phyloP scores from a whole-genome alignment of 2,888 invertebrate species.

The Cyclophora punctaria region DNA sequence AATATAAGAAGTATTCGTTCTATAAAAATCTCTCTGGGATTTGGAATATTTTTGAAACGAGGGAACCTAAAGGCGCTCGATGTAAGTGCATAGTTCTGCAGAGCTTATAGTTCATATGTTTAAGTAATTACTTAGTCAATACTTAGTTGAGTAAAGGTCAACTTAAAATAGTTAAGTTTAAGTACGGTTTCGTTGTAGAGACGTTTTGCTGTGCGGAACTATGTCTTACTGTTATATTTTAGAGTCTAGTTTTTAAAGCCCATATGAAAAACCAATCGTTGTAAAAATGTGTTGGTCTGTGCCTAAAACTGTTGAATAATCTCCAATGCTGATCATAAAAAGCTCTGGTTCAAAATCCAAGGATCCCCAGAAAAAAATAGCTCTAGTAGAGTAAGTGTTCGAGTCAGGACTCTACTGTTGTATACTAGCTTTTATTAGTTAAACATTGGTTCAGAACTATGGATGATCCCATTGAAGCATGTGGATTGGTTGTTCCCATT shows the following conservation, averaged over 20 bases:
- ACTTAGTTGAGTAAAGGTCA: too few relatives aligned
- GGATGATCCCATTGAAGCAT: too few relatives aligned
- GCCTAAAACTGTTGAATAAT: too few relatives aligned
- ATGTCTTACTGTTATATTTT: conserved; percentile 15
- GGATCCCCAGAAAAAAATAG: neutral
- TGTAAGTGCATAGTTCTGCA: conserved; percentile 75
- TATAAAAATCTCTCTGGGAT: conserved; percentile 67
- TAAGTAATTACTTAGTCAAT: too few relatives aligned
- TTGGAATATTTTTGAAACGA: conserved; percentile 67
- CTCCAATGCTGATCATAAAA: neutral
- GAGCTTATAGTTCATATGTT: conserved; percentile 26
- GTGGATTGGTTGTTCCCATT: too few relatives aligned
- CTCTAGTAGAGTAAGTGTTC: too few relatives aligned
- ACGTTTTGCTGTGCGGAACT: conserved; percentile 29
- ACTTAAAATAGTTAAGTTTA: neutral
- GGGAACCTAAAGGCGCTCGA: conserved; percentile 26
- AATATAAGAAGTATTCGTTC: conserved; percentile 51
- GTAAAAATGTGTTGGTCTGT: too few relatives aligned
- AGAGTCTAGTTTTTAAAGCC: neutral
- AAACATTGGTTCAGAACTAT: too few relatives aligned
- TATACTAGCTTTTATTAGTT: too few relatives aligned
- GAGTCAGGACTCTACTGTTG: too few relatives aligned
- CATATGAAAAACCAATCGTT: too few relatives aligned
- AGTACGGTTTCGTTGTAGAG: neutral
- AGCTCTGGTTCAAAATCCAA: neutral